Evolutionary conservation across 2,888 invertebrate genomes (phyloP).

Genomic region (Tinea pellionella): DNA sequence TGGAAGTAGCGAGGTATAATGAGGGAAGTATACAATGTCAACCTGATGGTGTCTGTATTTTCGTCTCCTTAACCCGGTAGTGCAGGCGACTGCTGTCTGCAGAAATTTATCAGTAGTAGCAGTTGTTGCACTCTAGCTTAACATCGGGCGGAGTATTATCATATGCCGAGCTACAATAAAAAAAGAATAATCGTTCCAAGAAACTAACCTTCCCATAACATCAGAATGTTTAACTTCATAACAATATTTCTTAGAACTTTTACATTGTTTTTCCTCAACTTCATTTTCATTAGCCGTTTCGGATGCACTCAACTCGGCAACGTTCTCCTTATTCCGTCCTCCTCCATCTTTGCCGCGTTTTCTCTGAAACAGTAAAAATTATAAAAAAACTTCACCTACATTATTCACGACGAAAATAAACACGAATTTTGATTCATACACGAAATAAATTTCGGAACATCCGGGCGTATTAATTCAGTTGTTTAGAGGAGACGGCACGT

Average conservation of each 20-base stretch:
- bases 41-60: too few relatives aligned
- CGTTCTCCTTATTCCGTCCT: slow-evolving; percentile 49
- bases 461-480: slow-evolving; percentile 18
- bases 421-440: slow-evolving; percentile 26
- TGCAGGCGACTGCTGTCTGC: too few relatives aligned
- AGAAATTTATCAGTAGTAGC: too few relatives aligned
- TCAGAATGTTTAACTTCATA: slow-evolving; percentile 71
- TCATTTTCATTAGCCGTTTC: slow-evolving; percentile 26
- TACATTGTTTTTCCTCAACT: slow-evolving; percentile 20
- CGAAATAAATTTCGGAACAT: slow-evolving; percentile 46
- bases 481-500: not conserved
- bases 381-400: not conserved
- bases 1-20: too few relatives aligned
- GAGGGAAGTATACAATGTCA: too few relatives aligned
- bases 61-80: too few relatives aligned
- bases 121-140: too few relatives aligned
- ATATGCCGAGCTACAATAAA: too few relatives aligned
- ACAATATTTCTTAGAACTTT: slow-evolving; percentile 71
- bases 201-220: slow-evolving; percentile 66
- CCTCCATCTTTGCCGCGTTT: slow-evolving; percentile 42
- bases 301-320: slow-evolving; percentile 26
- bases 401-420: not conserved
- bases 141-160: too few relatives aligned
- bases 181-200: too few relatives aligned
- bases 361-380: slow-evolving; percentile 33